Conservation (phyloP, 2,888 invertebrate species). For the Deroplatys truncata region DNA sequence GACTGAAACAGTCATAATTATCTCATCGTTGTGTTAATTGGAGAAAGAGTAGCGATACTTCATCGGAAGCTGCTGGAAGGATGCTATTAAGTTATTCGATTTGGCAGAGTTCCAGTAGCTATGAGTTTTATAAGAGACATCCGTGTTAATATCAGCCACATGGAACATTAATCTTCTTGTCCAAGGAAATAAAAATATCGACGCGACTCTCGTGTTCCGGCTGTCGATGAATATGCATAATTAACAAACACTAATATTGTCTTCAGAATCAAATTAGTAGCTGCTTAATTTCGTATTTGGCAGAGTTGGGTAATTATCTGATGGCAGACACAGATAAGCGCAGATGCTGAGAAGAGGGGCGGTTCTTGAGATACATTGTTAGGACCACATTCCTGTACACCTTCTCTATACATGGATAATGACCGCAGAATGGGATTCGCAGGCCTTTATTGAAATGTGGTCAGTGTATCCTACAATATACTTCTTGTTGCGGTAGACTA, state of each 20-base stretch:
- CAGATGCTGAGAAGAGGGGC: neutral
- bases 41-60: neutral
- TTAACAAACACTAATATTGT: neutral
- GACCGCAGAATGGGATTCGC: neutral
- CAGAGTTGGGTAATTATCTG: neutral
- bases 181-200: neutral
- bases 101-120: neutral
- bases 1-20: too few species aligned
- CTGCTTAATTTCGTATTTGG: neutral
- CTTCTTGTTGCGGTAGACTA: neutral
- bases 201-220: neutral
- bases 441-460: neutral
- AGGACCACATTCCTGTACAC: neutral
- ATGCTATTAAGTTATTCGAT: neutral
- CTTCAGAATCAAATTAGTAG: neutral
- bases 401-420: neutral
- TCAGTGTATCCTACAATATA: neutral
- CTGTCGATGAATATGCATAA: neutral
- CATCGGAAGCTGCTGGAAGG: neutral
- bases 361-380: neutral
- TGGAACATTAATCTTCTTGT: neutral
- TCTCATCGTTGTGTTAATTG: neutral
- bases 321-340: neutral
- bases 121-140: neutral
- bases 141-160: neutral